Evolutionary conservation across 2,113 vertebrate species (phyloP).

Genomic region (Redunca redunca): DNA sequence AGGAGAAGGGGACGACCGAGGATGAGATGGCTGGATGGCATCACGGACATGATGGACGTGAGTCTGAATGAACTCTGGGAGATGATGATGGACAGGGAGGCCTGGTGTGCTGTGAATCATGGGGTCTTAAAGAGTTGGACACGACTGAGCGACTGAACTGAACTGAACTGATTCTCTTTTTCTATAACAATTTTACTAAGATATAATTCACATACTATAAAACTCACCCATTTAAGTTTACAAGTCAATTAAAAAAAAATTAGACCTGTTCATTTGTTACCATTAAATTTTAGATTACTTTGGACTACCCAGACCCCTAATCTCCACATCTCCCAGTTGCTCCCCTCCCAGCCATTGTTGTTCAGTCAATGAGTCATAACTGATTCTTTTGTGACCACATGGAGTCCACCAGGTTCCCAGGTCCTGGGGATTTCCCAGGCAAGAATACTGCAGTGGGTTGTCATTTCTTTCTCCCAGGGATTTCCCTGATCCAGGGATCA

Average conservation of each 20-base stretch:
- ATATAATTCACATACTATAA: not conserved
- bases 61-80: too few species aligned
- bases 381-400: not conserved
- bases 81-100: too few species aligned
- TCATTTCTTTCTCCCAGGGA: not conserved
- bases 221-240: not conserved
- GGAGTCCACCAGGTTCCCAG: not conserved
- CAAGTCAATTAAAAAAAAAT: not conserved
- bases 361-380: not conserved
- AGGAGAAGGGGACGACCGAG: too few species aligned
- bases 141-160: too few species aligned
- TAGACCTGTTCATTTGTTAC: not conserved
- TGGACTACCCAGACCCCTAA: not conserved
- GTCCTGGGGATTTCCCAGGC: not conserved
- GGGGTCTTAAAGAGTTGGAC: too few species aligned
- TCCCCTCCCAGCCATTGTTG: not conserved
- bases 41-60: too few species aligned
- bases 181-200: not conserved
- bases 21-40: too few species aligned
- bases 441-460: not conserved
- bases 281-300: not conserved
- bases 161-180: not conserved
- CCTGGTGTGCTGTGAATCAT: too few species aligned
- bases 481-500: not conserved
- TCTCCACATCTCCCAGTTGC: accelerated